A percentile compares a stretch with the other conserved stretches of the same genome.
These are phyloP conservation scores for Nestor notabilis DNA, from an alignment of 2,113 vertebrate species.

Conservation along the genomic window DNA sequence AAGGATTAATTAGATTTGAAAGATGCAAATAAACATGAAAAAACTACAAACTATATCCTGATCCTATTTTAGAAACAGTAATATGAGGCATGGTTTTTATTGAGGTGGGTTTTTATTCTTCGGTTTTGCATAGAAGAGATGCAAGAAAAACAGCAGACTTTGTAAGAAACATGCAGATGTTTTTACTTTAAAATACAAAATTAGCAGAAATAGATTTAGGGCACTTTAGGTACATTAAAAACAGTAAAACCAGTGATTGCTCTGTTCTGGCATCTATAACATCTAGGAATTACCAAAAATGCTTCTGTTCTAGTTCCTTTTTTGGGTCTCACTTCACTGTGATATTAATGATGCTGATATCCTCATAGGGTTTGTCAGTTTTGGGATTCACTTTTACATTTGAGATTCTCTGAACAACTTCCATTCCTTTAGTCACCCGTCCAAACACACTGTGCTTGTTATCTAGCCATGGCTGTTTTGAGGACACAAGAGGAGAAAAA, in stretches of 20 bases:
- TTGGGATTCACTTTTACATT: conserved; percentile 97
- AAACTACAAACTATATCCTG: neutral
- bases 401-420: conserved; percentile 96
- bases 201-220: conserved; percentile 51
- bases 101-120: neutral
- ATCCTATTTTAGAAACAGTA: neutral
- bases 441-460: conserved; percentile 99
- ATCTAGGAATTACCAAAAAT: neutral
- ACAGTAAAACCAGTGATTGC: neutral
- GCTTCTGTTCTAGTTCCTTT: neutral
- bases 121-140: neutral
- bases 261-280: neutral
- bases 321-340: conserved; percentile 82
- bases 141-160: neutral
- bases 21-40: neutral
- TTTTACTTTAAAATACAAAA: conserved; percentile 51
- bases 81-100: fast-evolving
- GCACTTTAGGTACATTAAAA: conserved; percentile 51
- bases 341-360: conserved; percentile 98
- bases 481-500: neutral
- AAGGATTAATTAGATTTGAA: neutral
- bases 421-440: conserved; percentile 95
- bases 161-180: neutral
- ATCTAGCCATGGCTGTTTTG: conserved; percentile 92
- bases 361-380: conserved; percentile 97